These are phyloP conservation scores for Pandemis heparana DNA, from an alignment of 2,888 invertebrate genomes.

Conservation along the genomic window DNA sequence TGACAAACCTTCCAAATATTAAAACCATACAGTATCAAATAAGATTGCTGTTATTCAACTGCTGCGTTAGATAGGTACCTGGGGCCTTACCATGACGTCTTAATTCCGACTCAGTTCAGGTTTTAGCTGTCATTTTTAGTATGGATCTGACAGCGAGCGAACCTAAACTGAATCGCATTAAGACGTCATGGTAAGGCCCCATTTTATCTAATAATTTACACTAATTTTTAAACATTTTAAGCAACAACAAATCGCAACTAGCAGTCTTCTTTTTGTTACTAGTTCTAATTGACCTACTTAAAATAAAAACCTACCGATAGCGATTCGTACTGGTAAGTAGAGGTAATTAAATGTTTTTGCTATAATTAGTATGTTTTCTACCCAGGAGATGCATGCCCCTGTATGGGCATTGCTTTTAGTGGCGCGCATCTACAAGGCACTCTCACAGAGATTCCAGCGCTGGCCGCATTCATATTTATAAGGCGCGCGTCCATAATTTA, in stretches of 20 bases:
- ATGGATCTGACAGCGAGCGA: no score
- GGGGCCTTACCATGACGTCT: no score
- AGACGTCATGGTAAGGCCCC: no score
- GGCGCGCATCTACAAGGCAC: constrained; percentile 27
- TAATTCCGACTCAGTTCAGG: no score
- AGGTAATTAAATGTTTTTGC: background rate
- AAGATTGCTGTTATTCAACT: background rate
- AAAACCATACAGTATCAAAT: no score
- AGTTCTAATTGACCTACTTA: background rate
- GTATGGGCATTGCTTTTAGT: constrained; percentile 26
- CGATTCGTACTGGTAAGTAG: no score
- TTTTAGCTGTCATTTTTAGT: no score
- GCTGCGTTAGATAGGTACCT: no score
- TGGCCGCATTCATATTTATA: constrained; percentile 40
- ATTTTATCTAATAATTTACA: no score
- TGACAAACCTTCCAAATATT: no score
- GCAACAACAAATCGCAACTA: background rate
- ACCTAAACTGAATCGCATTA: no score
- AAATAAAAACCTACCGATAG: no score
- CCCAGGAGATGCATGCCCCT: constrained; percentile 10
- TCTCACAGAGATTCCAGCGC: constrained; percentile 31
- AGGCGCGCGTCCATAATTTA: constrained; percentile 45
- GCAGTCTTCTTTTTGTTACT: background rate
- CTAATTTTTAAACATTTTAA: background rate
- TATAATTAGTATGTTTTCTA: constrained; percentile 9